Conservation (phyloP, 2,797 vertebrate species). For the Argyrosomus regius region DNA sequence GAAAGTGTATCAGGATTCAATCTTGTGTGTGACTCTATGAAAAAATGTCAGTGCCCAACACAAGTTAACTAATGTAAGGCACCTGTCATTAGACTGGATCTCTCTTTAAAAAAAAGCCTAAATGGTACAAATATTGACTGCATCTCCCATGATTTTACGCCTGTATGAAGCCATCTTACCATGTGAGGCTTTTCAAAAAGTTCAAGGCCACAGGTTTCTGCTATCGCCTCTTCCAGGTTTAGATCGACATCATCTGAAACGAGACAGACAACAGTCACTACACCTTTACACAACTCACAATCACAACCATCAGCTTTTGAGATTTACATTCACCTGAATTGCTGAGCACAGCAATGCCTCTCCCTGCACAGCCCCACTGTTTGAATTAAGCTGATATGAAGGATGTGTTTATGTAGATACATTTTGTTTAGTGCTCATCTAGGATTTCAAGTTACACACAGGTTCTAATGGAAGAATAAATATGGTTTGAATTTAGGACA, state of each 20-base stretch:
- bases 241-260: conserved; percentile 78
- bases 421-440: background rate
- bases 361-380: background rate
- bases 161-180: conserved; percentile 29
- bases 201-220: conserved; percentile 91
- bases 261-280: conserved; percentile 3
- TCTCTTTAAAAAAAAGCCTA: background rate
- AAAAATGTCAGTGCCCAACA: background rate
- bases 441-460: background rate
- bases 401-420: conserved; percentile 9
- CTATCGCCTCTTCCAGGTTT: conserved; percentile 74
- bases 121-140: background rate
- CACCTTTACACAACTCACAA: background rate
- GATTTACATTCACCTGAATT: background rate
- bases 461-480: background rate
- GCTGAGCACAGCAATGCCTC: background rate
- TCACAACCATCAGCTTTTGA: background rate
- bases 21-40: background rate
- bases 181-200: conserved; percentile 71
- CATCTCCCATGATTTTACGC: background rate
- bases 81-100: background rate
- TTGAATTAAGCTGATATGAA: background rate
- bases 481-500: background rate
- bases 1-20: background rate
- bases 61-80: background rate